Evolutionary conservation across 35 echinoderm and acorn worm genomes (phyloP).

Genomic region (Anneissia japonica): DNA sequence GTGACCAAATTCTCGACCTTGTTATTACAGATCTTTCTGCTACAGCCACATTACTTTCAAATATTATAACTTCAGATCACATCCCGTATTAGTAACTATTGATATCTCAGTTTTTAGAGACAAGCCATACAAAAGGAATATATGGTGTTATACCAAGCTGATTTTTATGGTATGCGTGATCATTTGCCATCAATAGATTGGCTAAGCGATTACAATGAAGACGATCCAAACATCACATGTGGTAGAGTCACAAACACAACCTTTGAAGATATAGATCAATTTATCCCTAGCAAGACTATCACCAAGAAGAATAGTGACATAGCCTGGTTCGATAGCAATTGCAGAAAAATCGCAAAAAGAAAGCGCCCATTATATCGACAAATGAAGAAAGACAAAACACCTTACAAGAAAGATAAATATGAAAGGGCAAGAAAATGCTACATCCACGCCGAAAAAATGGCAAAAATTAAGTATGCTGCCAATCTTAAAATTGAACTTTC

Average conservation of each 20-base stretch:
- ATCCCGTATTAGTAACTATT: neutral
- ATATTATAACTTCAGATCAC: neutral
- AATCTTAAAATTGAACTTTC: neutral
- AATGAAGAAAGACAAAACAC: neutral
- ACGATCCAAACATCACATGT: conserved; percentile 30
- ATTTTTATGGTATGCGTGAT: neutral
- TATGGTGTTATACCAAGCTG: neutral
- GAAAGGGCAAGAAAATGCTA: neutral
- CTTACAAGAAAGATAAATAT: conserved; percentile 25
- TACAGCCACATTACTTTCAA: neutral
- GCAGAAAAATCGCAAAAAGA: conserved; percentile 3
- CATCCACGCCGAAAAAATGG: conserved; percentile 25
- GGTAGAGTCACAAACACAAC: conserved; percentile 4
- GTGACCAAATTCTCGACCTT: neutral
- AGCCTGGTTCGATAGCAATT: neutral
- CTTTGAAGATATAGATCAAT: conserved; percentile 10
- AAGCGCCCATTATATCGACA: neutral
- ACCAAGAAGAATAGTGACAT: neutral
- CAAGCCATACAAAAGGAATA: conserved; percentile 15
- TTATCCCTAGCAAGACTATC: conserved; percentile 2
- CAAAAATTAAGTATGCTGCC: conserved; percentile 7
- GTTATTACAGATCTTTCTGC: neutral
- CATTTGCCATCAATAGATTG: no score
- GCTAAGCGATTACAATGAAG: no score
- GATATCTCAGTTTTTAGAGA: conserved; percentile 11